phyloP scores from a whole-genome alignment of 1,140 invertebrate species.

The Manduca sexta region DNA sequence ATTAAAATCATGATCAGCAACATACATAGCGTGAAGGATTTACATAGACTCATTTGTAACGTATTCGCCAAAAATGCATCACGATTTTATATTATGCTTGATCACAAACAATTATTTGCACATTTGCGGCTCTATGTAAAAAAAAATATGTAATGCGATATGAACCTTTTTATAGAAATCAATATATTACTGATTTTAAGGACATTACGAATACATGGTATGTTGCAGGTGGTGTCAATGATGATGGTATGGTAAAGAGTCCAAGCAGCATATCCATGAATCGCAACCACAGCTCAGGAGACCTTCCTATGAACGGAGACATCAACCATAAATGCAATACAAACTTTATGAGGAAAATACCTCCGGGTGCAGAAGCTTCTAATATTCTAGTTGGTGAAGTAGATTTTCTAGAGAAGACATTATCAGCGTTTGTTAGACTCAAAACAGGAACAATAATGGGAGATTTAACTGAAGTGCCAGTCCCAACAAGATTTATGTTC shows the following conservation, averaged over 20 bases:
- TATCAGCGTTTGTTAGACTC: conserved; percentile 95
- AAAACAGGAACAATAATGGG: conserved; percentile 92
- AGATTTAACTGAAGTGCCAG: conserved; percentile 97
- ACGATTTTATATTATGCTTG: no score
- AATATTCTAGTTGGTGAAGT: conserved; percentile 99
- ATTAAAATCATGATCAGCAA: no score
- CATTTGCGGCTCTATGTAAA: background rate
- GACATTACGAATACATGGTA: no score
- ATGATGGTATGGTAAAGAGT: conserved; percentile 82
- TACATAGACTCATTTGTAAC: no score
- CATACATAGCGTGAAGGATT: no score
- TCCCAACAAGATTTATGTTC: conserved; percentile 97
- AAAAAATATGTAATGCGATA: background rate
- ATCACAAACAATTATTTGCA: background rate
- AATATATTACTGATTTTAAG: no score
- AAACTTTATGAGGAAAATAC: conserved; percentile 98
- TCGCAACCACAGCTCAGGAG: conserved; percentile 83
- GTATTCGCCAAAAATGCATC: no score
- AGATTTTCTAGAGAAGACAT: conserved; percentile 92
- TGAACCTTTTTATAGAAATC: no score
- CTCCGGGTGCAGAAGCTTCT: conserved; percentile 95
- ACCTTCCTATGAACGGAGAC: conserved; percentile 79
- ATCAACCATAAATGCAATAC: conserved; percentile 87
- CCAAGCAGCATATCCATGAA: conserved; percentile 86
- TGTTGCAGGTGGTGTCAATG: conserved; percentile 54